Base-by-base conservation (phyloP, 1,140 invertebrate species). In the Tetragnatha versicolor region DNA sequence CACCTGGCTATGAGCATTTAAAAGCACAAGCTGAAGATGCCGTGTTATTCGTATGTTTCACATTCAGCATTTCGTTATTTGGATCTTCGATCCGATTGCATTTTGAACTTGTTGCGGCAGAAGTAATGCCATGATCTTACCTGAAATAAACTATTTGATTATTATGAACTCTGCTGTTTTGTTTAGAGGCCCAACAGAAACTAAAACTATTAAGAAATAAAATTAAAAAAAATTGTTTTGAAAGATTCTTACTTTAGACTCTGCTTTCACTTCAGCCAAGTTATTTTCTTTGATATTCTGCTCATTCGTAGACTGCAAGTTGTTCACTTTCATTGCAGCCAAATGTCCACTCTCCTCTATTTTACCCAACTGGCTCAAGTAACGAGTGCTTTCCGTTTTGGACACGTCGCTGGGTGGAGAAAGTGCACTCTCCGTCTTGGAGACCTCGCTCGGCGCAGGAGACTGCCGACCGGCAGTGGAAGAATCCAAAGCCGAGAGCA, bases 361-460 rank as follows among this genome's bases (percentile, higher is more conserved):
- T 17, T 76, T 80, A 22, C 79, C 79, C 31, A 84, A 68, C 29
- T 83, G 83, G 20, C 81, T 82, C 17, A 83, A 75, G 33, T 85
- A 83, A 6, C 84, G 80, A 25, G 81, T 80, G 53, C 83, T 84
- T 76, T 85, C 84, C 20, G 82, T 83, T 77, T 84, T 85, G 27
- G 83, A 84, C n/a, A 85, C 82, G 66, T 85, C 85, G 68, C 83
- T 83, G 33, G 84, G 83, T 35, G 84, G 84, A 7, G 84, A 85
- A n/a, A 84, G 76, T 7, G 83, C 84, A 63, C 84, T 84, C 61
- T 85, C 84, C 31, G 84, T 83, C 58, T 85, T 85, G 31, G 83
- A 84, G 9, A 84, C 82, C 65, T 85, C 85, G 45, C 83, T 84
- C 10, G 84, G 84, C 25, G 85, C 84, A 7, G 85, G 84, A 2